phyloP scores from a whole-genome alignment of 2,888 invertebrate genomes.

The Ecdyonurus torrentis region DNA sequence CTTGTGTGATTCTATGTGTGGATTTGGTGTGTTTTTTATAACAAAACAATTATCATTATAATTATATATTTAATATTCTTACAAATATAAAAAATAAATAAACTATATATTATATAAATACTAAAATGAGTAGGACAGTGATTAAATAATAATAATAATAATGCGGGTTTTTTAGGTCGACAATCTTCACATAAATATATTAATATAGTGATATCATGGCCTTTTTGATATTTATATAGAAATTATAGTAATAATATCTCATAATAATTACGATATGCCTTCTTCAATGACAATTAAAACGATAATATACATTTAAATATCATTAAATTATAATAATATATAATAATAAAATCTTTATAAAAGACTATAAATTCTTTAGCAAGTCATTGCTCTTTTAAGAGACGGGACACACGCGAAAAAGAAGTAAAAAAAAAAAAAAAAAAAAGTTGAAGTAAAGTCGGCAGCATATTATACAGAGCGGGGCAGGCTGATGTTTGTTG shows the following conservation, averaged over 20 bases:
- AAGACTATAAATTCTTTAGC: background rate
- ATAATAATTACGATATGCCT: too few relatives aligned
- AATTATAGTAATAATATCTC: background rate
- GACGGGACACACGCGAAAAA: background rate
- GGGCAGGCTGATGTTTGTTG: background rate
- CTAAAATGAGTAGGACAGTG: too few relatives aligned
- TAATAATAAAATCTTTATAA: background rate
- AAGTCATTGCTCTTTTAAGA: background rate
- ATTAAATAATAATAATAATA: background rate
- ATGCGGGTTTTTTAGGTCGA: background rate
- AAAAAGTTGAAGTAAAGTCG: background rate
- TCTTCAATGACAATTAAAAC: too few relatives aligned
- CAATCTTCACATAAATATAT: background rate
- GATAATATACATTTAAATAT: background rate
- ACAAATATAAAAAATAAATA: too few relatives aligned
- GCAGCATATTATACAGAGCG: background rate
- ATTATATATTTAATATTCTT: too few relatives aligned
- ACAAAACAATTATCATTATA: background rate
- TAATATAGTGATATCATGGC: background rate
- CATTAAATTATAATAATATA: background rate
- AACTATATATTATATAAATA: background rate
- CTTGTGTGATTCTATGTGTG: background rate
- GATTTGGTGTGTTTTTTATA: background rate
- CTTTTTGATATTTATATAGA: background rate
- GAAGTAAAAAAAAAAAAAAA: background rate